Evolutionary conservation across 2,888 invertebrate genomes (phyloP), one percentile per base, ranked within the genome.

Genomic region (Tetragonula carbonaria): DNA sequence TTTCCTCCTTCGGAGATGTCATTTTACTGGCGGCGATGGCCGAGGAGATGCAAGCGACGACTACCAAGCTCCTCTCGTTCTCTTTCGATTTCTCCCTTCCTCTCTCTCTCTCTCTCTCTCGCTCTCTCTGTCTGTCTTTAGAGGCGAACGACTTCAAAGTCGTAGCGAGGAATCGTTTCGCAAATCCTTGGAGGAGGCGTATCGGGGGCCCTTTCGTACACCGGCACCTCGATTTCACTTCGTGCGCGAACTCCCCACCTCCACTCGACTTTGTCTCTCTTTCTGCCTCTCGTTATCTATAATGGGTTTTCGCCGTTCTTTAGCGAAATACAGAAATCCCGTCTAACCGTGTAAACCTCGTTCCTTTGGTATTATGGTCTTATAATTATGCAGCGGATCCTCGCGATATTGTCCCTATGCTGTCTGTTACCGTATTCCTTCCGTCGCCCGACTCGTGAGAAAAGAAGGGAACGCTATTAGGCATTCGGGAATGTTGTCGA

Each of bases 21-120:
- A 91, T 92, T 92, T 91, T 89, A 91, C 89, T 89, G 85, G 87
- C 80, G 79, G 85, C 81, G 90, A 89, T 90, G 79, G 88, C 82
- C 85, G 71, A 73, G 51, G 73, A 83, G 88, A 84, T 85, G 90
- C 87, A 79, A 83, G 80, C 82, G 62, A 68, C 79, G 68, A 82
- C 78, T 79, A 67, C 68, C 71, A 63, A 70, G 70, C 72, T 21
- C 6, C 33, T 65, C 33, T 45, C 68, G 18, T 16, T 62, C 55
- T 45, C 65, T 68, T 66, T n/a, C 62, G 59, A 57, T 57, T 68
- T 53, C 74, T 68, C 50, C 23, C 50, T 65, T 66, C 11, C 59
- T 63, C 38, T 18, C 67, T 57, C 75, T 67, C 23, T n/a, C 23
- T 8, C n/a, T 55, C 53, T 28, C 66, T 28, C 14, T 14, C 28